Conservation (phyloP, 2,113 vertebrate genomes). For the rat (Rattus norvegicus) region GRCr8 NC_086023.1:52275001-52275500, state of each 20-base stretch:
- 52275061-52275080: neutral
- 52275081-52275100: neutral
- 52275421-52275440: neutral
- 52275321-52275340: neutral
- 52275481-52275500: neutral
- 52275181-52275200: neutral
- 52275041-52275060: constrained; percentile 82
- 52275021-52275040: constrained; percentile 90
- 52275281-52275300: neutral
- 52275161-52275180: neutral
- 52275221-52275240: neutral
- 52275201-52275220: neutral
- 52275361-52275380: neutral
- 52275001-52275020: constrained; percentile 94
- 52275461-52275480: neutral
- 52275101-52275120: neutral
- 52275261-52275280: no score
- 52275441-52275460: neutral
- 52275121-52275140: no score
- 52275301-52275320: no score
- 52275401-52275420: neutral
- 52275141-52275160: neutral
- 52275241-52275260: neutral
- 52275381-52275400: neutral
- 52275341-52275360: neutral